A percentile compares a stretch with the other conserved stretches of the same genome.
Conservation (phyloP, 1,140 invertebrate species). For the Zaprionus nigranus region DNA sequence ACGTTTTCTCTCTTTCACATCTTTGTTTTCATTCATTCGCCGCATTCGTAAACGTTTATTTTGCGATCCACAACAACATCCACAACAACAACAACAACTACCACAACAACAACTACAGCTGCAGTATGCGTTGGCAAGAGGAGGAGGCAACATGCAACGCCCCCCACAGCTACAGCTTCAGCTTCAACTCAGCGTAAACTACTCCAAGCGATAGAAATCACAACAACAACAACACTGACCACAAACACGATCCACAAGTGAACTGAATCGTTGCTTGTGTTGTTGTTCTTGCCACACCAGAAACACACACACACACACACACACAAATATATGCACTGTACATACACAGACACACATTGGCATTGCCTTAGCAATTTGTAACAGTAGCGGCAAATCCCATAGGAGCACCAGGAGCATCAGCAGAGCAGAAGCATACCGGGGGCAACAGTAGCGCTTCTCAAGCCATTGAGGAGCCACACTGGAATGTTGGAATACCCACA, state of each 20-base stretch:
- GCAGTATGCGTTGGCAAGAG: conserved; percentile 38
- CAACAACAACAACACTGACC: conserved; percentile 8
- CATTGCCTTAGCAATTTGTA: conserved; percentile 13
- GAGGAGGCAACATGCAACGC: conserved; percentile 32
- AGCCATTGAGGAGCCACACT: conserved; percentile 65
- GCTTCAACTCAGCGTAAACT: conserved; percentile 1
- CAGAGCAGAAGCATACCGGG: conserved; percentile 32
- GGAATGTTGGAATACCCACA: conserved; percentile 85
- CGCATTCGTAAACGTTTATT: conserved; percentile 48
- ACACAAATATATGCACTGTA: too few relatives aligned
- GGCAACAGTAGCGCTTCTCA: conserved; percentile 39
- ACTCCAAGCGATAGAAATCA: conserved; percentile 4
- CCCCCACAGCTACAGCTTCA: conserved; percentile 18
- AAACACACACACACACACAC: too few relatives aligned
- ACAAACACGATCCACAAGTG: conserved; percentile 23
- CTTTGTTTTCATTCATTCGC: conserved; percentile 50
- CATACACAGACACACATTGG: too few relatives aligned
- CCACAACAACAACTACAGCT: conserved; percentile 17
- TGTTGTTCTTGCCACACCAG: conserved; percentile 19
- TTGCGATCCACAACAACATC: conserved; percentile 20
- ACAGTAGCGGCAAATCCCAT: conserved; percentile 9
- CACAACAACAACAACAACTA: conserved; percentile 34
- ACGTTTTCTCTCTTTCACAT: conserved; percentile 52
- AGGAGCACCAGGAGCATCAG: conserved; percentile 31
- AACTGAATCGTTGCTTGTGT: conserved; percentile 10